phyloP scores from a whole-genome alignment of 2,888 invertebrate genomes.

The Machimus atricapillus region DNA sequence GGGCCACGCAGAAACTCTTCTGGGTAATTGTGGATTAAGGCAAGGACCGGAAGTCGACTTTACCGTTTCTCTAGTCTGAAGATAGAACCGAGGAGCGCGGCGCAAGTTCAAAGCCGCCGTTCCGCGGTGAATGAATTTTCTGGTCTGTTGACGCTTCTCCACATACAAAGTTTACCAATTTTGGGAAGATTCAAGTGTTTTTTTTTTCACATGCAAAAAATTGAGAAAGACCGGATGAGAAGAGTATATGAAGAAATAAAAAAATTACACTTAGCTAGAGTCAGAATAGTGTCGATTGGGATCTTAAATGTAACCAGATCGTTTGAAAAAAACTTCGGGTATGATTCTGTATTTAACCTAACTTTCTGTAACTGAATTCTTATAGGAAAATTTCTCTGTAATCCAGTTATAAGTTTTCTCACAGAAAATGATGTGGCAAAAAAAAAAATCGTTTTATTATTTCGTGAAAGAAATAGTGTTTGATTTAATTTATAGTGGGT shows the following conservation, averaged over 20 bases:
- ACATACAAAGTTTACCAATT: background rate
- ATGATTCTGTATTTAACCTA: no score
- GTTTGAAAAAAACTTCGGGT: no score
- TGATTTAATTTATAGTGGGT: no score
- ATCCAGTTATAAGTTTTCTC: no score
- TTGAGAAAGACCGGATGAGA: background rate
- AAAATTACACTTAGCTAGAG: background rate
- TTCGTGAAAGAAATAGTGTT: no score
- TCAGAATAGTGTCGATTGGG: background rate
- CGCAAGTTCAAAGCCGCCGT: conserved; percentile 9
- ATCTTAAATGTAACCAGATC: background rate
- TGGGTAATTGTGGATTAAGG: background rate
- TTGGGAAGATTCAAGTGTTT: background rate
- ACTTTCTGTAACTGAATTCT: no score
- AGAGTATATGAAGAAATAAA: background rate
- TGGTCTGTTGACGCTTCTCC: conserved; percentile 34
- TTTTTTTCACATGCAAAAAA: background rate
- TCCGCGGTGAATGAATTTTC: conserved; percentile 42
- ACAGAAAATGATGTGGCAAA: no score
- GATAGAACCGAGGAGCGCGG: background rate
- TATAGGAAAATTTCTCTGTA: no score
- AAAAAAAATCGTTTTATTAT: no score
- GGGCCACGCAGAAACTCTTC: background rate
- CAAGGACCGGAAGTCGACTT: conserved; percentile 33
- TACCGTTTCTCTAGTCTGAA: conserved; percentile 25